phyloP scores from a whole-genome alignment of 2,113 vertebrate genomes.

The Myanophis thanlyinensis region DNA sequence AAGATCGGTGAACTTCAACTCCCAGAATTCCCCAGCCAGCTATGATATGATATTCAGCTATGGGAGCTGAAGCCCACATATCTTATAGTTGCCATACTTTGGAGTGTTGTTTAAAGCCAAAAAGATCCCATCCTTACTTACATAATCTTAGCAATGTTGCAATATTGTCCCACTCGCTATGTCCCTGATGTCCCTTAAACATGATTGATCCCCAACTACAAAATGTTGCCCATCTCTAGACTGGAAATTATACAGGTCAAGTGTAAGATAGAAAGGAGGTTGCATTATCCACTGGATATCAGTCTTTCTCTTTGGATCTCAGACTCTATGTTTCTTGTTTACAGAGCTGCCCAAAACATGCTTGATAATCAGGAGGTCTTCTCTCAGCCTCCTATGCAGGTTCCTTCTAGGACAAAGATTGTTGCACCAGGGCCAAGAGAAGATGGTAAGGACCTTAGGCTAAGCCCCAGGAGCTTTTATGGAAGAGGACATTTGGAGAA shows the following conservation, averaged over 20 bases:
- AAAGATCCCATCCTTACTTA: neutral
- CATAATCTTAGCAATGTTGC: neutral
- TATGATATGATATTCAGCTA: neutral
- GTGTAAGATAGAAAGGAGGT: neutral
- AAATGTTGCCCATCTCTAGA: neutral
- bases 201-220: neutral
- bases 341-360: neutral
- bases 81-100: neutral
- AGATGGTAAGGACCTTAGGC: constrained; percentile 40
- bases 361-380: neutral
- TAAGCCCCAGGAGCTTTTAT: constrained; percentile 42
- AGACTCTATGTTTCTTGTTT: neutral
- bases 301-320: neutral
- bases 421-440: neutral
- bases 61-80: neutral
- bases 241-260: neutral
- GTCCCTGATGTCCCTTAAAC: neutral
- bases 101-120: neutral
- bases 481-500: neutral
- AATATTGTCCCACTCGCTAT: neutral
- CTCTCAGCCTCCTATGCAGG: neutral
- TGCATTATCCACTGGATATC: neutral
- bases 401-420: constrained; percentile 17
- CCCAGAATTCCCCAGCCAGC: neutral
- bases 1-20: neutral